phyloP scores from a whole-genome alignment of 1,140 invertebrate genomes.

The Rhysida immarginata region DNA sequence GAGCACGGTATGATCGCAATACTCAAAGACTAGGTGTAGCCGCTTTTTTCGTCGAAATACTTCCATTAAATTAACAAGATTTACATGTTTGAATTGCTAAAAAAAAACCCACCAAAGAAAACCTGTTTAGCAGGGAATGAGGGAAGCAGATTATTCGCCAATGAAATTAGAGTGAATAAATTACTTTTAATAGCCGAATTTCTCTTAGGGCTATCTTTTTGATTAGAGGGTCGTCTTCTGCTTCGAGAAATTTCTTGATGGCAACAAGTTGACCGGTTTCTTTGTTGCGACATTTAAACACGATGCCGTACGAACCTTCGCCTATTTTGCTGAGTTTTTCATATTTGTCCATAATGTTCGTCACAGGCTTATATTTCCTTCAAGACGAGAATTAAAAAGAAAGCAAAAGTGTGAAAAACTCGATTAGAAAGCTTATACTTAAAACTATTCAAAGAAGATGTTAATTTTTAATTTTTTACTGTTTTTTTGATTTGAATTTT shows the following conservation, averaged over 20 bases:
- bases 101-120: no score
- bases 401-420: no score
- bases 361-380: slow-evolving; percentile 9
- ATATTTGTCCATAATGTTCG: slow-evolving; percentile 78
- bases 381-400: no score
- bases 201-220: slow-evolving; percentile 95
- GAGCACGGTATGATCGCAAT: slow-evolving; percentile 90
- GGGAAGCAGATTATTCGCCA: no score
- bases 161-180: no score
- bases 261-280: slow-evolving; percentile 92
- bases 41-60: slow-evolving; percentile 93
- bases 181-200: slow-evolving; percentile 91
- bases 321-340: slow-evolving; percentile 92
- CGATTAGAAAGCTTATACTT: no score
- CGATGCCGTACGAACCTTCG: slow-evolving; percentile 95
- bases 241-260: slow-evolving; percentile 98
- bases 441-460: no score
- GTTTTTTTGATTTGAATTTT: no score
- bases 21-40: slow-evolving; percentile 96
- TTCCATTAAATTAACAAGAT: slow-evolving; percentile 92
- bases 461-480: no score
- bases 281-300: slow-evolving; percentile 94
- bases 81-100: slow-evolving; percentile 95
- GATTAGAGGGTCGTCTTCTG: slow-evolving; percentile 95
- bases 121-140: no score